Evolutionary conservation across 2,888 invertebrate genomes (phyloP), one percentile per base, ranked within the genome.

Genomic region (Lithosia quadra): DNA sequence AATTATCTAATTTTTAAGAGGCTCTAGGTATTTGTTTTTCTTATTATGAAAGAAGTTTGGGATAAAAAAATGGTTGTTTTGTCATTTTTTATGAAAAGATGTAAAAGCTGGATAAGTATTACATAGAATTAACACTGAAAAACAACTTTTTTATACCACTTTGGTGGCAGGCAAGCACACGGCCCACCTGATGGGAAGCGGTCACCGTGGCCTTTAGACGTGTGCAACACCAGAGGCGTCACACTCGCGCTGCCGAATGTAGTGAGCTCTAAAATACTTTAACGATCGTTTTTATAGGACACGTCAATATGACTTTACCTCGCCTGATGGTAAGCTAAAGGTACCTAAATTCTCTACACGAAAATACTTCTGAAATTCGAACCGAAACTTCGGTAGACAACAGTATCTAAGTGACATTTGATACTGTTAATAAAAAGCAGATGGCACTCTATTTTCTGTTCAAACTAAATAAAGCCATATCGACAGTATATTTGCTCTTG

Each of bases 401-500:
- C 18, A 39, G 8, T 36, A 36, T 39, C 7, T 62, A 49, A 67
- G 34, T 24, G 58, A 43, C 9, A 49, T 43, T 43, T 24, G 49
- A 63, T 59, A 59, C 18, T 58, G 9, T 58, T 57, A 39, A 39
- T 39, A 64, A 60, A 68, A 68, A 60, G 53, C 63, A 63, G 28
- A 59, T 60, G 33, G n/a, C 59, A 60, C 55, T 60, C 64, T 28
- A 56, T 64, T 55, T 39, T 22, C 55, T 60, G 39, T 63, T 13
- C 33, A 55, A 60, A 64, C 58, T 60, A 60, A 64, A 68, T 68
- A 64, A 68, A 68, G 34, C 13, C 63, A 49, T 58, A 58, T 22
- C 33, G 57, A 67, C 62, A 34, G 57, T 63, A 53, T 68, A 63
- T 68, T 68, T 64, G 39, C 63, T 24, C 28, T 60, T 39, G 39